Base-by-base conservation (phyloP, 30 jellyfish, hydroid and myxozoan species). In the Calvadosia cruxmelitensis region DNA sequence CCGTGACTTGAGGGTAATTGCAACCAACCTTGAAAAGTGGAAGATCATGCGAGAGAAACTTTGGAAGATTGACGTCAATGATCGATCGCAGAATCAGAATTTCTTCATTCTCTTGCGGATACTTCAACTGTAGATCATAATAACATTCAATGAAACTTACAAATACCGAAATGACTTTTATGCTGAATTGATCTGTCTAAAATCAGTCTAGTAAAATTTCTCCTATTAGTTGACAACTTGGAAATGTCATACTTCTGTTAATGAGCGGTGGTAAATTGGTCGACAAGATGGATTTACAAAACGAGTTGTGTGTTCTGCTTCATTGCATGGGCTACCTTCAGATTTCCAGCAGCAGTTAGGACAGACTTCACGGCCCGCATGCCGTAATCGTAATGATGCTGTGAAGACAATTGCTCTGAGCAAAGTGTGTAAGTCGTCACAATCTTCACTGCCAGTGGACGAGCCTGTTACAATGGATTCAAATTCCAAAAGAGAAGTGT, bases 311-410 rank as follows among this genome's bases (percentile, higher is more conserved):
- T n/a, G n/a, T n/a, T n/a, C n/a, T n/a, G n/a, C n/a, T n/a, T n/a
- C n/a, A n/a, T n/a, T n/a, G n/a, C n/a, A n/a, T n/a, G n/a, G n/a
- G n/a, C 31, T 48, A 80, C 97, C 97, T 89, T 89, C 35, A 89
- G 86, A 67, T 89, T 89, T 16, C 98, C 98, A 77, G 98, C 98
- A 26, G 98, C 98, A 1, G 98, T 89, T 2, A 89, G 80, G 23
- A 89, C 98, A 33, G 98, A 89, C 70, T 89, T 89, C 31, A 89
- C 98, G 12, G 98, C 98, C 57, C 98, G 76, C 98, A 89, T 89
- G 20, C 98, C 98, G 69, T 89, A 89, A 77, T 89, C 98, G 79
- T 89, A 89, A 78, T 89, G 98, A 73, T 83, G 87, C 48, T 89
- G 98, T 0, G 98, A 89, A 1, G 98, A 89, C 26, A 89, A 71